Evolutionary conservation across 2,888 invertebrate species (phyloP).

Genomic region (Idaea biselata): DNA sequence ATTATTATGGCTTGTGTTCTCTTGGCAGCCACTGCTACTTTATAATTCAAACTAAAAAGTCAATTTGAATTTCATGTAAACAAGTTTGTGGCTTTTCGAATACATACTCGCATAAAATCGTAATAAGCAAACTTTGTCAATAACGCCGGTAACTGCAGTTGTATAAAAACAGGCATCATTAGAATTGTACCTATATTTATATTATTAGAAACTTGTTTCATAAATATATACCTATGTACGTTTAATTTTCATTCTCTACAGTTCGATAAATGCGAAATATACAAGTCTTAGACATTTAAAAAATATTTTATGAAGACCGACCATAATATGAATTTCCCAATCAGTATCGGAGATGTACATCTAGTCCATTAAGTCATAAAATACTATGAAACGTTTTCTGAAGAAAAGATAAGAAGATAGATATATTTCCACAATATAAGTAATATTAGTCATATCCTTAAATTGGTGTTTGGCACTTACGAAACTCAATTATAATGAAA

Average conservation of each 20-base stretch:
- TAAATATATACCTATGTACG: conserved; percentile 8
- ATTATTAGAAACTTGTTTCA: conserved; percentile 23
- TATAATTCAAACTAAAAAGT: conserved; percentile 70
- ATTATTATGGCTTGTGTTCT: conserved; percentile 32
- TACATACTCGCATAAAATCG: conserved; percentile 68
- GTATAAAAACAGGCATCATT: conserved; percentile 27
- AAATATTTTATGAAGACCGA: no score
- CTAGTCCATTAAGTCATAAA: no score
- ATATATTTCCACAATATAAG: no score
- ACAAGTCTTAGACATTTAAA: no score
- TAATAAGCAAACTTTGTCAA: conserved; percentile 71
- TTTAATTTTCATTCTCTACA: conserved; percentile 3
- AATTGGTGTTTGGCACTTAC: no score
- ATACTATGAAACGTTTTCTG: no score
- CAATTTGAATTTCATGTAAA: conserved; percentile 73
- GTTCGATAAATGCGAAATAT: not conserved
- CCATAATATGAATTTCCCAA: no score
- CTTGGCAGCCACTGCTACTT: conserved; percentile 64
- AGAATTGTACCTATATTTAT: conserved; percentile 17
- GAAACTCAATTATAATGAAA: no score
- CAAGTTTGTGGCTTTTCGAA: conserved; percentile 63
- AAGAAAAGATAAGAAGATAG: no score
- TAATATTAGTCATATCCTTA: no score
- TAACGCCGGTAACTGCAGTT: conserved; percentile 48
- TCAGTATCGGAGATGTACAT: no score